Base-by-base conservation (phyloP, 2,113 vertebrate species). In the Dendropsophus ebraccatus region DNA sequence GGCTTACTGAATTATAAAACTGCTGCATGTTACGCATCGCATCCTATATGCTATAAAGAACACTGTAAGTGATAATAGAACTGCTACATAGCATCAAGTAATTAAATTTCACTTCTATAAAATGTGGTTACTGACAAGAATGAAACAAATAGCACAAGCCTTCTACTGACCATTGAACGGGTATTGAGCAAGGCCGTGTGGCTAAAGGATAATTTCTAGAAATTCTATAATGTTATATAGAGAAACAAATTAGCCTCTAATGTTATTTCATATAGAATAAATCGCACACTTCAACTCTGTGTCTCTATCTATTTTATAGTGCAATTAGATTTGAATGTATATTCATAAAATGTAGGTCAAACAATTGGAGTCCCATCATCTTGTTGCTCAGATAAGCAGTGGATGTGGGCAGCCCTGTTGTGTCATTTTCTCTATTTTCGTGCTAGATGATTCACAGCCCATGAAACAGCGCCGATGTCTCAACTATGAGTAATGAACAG, bases 371-470 rank as follows among this genome's bases (percentile, higher is more conserved):
- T 69, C 30, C 32, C 3, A 69, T 37, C 35, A 37, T 41, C 4
- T 41, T 12, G 10, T 41, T 23, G 37, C 16, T 21, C 35, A 70
- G 32, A 70, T 41, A 41, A 70, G 12, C 19, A 70, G 67, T 37
- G 19, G 23, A 70, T 41, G 67, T 70, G 67, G 67, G 67, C 67
- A 70, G 67, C 35, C 32, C 9, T 11, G 17, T 41, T 41, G 19
- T 70, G 67, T 70, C 32, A 37, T 70, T 70, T 70, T 41, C 67
- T 70, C 67, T 70, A 70, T 70, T 70, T 70, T 70, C 2, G 19
- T 70, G 67, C 35, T 41, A 4, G 32, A 70, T 70, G 67, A 70
- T 70, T 70, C 67, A 70, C 35, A 35, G 65, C 17, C 30, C 25
- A 30, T 30, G 28, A 32, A 65, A 5, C 12, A 35, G 32, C 1